These are phyloP conservation scores for Vanessa tameamea DNA, from an alignment of 1,140 invertebrate genomes.

Conservation along the genomic window DNA sequence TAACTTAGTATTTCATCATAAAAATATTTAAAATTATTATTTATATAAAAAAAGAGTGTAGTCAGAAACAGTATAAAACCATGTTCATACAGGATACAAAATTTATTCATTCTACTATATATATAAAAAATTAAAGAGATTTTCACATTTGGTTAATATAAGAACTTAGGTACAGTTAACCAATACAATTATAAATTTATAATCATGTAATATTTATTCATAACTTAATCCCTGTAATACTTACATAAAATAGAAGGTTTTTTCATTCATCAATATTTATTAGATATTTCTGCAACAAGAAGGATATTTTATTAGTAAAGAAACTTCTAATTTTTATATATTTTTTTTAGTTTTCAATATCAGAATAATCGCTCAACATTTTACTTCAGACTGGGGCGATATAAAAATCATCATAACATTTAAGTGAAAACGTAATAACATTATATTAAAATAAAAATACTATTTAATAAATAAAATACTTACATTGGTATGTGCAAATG, in stretches of 20 bases:
- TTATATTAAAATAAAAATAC: neutral
- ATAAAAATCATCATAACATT: slow-evolving; percentile 27
- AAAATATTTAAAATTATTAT: no score
- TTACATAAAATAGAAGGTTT: neutral
- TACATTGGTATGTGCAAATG: neutral
- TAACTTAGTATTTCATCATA: slow-evolving; percentile 74
- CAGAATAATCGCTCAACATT: slow-evolving; percentile 37
- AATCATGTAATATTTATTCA: no score
- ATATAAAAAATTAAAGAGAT: no score
- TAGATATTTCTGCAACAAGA: neutral
- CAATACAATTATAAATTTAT: no score
- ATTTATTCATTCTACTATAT: no score
- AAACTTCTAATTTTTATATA: neutral
- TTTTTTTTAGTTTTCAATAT: slow-evolving; percentile 1
- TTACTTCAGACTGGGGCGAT: slow-evolving; percentile 35
- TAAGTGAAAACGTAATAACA: neutral
- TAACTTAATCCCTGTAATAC: no score
- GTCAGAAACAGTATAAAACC: no score
- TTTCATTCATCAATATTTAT: neutral
- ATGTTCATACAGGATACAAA: no score
- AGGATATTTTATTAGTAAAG: neutral
- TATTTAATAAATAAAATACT: neutral
- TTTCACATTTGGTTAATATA: no score
- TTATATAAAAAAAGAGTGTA: neutral
- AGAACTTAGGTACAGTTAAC: no score